Base-by-base conservation (phyloP, 1,140 invertebrate species). In the Papilio machaon region DNA sequence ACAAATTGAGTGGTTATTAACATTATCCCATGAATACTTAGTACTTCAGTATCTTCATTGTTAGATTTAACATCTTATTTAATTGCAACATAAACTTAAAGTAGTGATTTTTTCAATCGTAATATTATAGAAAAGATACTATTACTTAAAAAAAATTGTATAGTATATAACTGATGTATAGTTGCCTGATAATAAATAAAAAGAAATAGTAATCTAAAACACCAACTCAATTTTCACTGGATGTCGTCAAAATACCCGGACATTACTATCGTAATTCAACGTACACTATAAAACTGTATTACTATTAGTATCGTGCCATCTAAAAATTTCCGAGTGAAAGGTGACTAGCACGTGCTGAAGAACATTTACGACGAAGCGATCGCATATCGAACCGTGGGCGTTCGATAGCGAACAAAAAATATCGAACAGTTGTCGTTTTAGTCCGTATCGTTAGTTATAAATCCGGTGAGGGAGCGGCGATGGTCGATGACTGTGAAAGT, bases 401-500 rank as follows among this genome's bases (percentile, higher is more conserved):
- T 84, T 73, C 84, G 82, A 80, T 82, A 38, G 73, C 67, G 81
- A 85, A 85, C 80, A 89, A 85, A 85, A 85, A 85, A 86, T 80
- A 64, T 81, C 82, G 82, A 84, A 83, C 82, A 83, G 82, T 87
- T 89, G 83, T 90, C 86, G 81, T 88, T 89, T 87, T 86, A 88
- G 83, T 85, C 86, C 83, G 83, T 86, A 86, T 90, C 85, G 88
- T 88, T 86, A 89, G 89, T 87, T 88, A 89, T 91, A 90, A 91
- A 91, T 81, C 79, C 73, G 77, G 84, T 82, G 84, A 75, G 78
- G 83, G 82, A 81, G 84, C 81, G 81, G 78, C 85, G 84, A 85
- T 90, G 83, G 80, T 85, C 89, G 83, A 92, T 91, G 85, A 86
- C 90, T 94, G 92, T 93, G 91, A 94, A 93, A 93, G 92, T 94